These are phyloP conservation scores for Hycleus cichorii DNA, from an alignment of 1,140 invertebrate genomes.

Conservation along the genomic window DNA sequence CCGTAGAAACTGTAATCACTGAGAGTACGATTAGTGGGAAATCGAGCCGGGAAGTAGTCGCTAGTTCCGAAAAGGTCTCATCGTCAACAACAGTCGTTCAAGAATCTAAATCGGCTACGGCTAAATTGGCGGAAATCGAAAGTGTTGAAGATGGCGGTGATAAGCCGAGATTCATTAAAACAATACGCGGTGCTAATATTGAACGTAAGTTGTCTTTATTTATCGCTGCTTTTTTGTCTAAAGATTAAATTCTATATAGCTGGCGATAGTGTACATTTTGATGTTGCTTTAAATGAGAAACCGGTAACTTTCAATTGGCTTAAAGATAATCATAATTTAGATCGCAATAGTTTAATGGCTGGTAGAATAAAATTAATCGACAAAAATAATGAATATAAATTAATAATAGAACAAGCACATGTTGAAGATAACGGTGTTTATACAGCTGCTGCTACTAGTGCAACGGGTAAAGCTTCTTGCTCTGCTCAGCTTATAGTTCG, in stretches of 20 bases:
- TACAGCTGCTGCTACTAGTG: conserved; percentile 80
- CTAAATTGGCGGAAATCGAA: not conserved
- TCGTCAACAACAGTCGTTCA: conserved; percentile 1
- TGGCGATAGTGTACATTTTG: conserved; percentile 78
- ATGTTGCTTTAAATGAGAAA: conserved; percentile 63
- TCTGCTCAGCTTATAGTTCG: conserved; percentile 79
- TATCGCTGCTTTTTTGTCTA: not conserved
- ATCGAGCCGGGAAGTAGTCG: not conserved
- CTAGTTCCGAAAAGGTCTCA: conserved; percentile 1
- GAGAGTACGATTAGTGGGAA: not conserved
- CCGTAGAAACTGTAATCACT: conserved; percentile 4
- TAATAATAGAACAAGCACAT: conserved; percentile 73
- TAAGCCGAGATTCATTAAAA: conserved; percentile 62
- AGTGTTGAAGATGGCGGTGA: conserved; percentile 37
- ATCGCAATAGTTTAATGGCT: conserved; percentile 58
- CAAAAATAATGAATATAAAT: conserved; percentile 49
- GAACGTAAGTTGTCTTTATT: conserved; percentile 58
- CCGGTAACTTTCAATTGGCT: conserved; percentile 69
- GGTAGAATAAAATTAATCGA: conserved; percentile 61
- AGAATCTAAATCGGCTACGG: not conserved
- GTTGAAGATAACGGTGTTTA: conserved; percentile 85
- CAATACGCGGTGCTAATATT: conserved; percentile 64
- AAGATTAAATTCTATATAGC: conserved; percentile 48
- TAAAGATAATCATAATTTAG: conserved; percentile 77
- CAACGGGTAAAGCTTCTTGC: conserved; percentile 68